These are phyloP conservation scores for Poeciliopsis turrubarensis DNA, from an alignment of 2,113 vertebrate genomes.

Conservation along the genomic window DNA sequence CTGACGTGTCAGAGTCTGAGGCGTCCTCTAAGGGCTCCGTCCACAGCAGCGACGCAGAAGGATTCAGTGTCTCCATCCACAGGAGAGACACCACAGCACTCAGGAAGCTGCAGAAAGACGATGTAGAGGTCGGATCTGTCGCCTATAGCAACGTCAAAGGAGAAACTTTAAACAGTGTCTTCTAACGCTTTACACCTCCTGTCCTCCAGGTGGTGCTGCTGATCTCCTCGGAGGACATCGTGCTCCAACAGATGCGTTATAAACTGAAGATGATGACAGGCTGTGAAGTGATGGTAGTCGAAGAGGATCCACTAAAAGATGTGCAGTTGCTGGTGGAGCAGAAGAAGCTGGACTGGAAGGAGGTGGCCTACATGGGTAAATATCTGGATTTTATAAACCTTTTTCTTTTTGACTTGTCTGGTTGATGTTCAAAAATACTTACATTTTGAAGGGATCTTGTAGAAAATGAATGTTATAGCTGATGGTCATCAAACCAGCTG, in stretches of 20 bases:
- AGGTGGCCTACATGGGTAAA: too few species aligned
- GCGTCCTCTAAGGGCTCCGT: too few species aligned
- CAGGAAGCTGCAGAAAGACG: constrained; percentile 79
- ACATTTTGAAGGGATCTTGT: too few species aligned
- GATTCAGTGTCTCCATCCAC: constrained; percentile 85
- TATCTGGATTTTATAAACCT: not conserved
- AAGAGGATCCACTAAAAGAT: too few species aligned
- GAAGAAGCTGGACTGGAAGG: too few species aligned
- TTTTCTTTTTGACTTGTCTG: too few species aligned
- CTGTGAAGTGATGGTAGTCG: too few species aligned
- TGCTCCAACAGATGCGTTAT: constrained; percentile 61
- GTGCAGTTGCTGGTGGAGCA: too few species aligned
- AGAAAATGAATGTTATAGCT: not conserved
- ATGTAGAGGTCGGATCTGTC: constrained; percentile 81
- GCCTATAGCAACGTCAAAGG: not conserved
- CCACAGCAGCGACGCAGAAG: constrained; percentile 45
- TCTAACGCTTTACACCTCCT: too few species aligned
- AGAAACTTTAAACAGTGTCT: not conserved
- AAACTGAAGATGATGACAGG: too few species aligned
- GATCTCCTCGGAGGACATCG: constrained; percentile 77
- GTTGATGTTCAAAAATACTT: too few species aligned
- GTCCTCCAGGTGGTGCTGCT: constrained; percentile 84
- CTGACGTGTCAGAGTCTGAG: too few species aligned
- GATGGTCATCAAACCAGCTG: not conserved
- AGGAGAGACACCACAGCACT: constrained; percentile 83